Evolutionary conservation across 1,140 invertebrate species (phyloP).

Genomic region (Drosophila guanche): DNA sequence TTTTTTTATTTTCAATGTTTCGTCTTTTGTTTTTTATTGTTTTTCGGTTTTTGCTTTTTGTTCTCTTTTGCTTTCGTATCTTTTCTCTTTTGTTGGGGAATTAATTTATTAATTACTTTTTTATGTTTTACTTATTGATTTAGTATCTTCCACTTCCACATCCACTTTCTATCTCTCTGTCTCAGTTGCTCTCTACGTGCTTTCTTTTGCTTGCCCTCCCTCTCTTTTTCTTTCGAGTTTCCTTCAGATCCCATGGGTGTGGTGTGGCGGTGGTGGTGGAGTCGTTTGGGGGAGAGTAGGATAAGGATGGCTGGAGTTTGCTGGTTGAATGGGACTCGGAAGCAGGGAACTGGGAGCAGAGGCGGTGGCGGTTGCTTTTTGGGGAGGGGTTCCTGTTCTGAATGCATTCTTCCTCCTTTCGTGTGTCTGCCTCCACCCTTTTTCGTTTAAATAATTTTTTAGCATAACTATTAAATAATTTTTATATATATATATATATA

Average conservation of each 20-base stretch:
- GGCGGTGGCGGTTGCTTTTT: conserved; percentile 1
- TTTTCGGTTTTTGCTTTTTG: conserved; percentile 31
- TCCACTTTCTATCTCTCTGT: conserved; percentile 8
- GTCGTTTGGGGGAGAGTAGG: conserved; percentile 3
- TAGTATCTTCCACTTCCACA: conserved; percentile 38
- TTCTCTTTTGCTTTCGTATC: conserved; percentile 19
- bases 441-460: conserved; percentile 67
- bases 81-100: conserved; percentile 25
- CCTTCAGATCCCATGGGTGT: neutral
- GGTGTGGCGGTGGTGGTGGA: conserved; percentile 1
- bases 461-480: conserved; percentile 75
- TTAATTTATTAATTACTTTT: conserved; percentile 48
- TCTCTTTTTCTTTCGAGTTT: neutral
- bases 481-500: conserved; percentile 46
- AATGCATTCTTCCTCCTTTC: conserved; percentile 11
- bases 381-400: conserved; percentile 3
- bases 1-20: conserved; percentile 55
- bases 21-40: conserved; percentile 31
- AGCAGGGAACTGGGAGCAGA: too few species aligned
- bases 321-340: neutral
- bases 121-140: conserved; percentile 50
- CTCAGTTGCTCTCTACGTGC: conserved; percentile 2
- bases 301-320: conserved; percentile 1
- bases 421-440: conserved; percentile 3
- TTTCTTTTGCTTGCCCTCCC: conserved; percentile 1